These are phyloP conservation scores for Glaucopsyche alexis DNA, from an alignment of 2,888 invertebrate species.

Conservation along the genomic window DNA sequence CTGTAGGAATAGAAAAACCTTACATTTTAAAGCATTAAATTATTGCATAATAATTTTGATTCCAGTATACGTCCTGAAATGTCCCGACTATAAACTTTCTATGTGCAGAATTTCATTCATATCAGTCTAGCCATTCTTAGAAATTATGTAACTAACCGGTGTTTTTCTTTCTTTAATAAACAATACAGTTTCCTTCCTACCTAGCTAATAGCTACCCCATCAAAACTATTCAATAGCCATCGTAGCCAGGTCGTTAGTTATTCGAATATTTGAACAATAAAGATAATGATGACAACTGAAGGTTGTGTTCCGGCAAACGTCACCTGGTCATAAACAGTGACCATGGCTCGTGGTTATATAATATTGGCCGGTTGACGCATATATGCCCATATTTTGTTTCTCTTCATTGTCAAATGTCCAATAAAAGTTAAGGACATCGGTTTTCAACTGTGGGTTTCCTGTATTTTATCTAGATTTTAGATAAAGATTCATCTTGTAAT, in stretches of 20 bases:
- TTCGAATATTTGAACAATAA: slow-evolving; percentile 15
- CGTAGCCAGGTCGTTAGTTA: not conserved
- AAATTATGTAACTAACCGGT: no score
- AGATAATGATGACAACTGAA: slow-evolving; percentile 10
- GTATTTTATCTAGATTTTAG: not conserved
- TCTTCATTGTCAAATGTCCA: slow-evolving; percentile 5
- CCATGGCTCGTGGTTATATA: slow-evolving; percentile 5
- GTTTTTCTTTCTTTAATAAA: no score
- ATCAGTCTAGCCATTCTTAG: no score
- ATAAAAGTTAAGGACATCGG: slow-evolving; percentile 8
- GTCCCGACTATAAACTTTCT: no score
- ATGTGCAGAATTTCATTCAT: no score
- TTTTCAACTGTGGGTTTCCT: not conserved
- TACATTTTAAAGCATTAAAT: not conserved
- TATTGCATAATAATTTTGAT: no score
- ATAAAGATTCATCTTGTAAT: not conserved
- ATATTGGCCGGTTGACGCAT: slow-evolving; percentile 14
- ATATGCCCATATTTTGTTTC: slow-evolving; percentile 16
- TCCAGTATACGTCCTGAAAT: no score
- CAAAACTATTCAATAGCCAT: not conserved
- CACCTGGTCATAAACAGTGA: slow-evolving; percentile 18
- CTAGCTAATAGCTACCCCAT: not conserved
- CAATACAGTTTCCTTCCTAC: not conserved
- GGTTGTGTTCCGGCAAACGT: slow-evolving; percentile 7
- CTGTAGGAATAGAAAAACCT: not conserved